phyloP scores from a whole-genome alignment of 2,797 vertebrate genomes.

The Glyptemys insculpta region DNA sequence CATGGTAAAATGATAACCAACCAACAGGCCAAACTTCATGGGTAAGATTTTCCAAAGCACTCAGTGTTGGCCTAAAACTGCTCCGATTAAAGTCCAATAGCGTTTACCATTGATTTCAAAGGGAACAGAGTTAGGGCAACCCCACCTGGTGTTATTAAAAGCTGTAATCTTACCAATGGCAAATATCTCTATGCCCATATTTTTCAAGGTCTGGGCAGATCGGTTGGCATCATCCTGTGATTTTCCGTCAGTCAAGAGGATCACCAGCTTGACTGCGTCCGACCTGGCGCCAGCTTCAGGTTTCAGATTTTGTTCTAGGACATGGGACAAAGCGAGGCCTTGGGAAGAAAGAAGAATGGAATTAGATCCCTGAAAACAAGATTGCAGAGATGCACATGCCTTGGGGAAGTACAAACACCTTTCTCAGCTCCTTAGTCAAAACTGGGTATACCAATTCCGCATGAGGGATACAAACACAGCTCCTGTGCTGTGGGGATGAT shows the following conservation, averaged over 20 bases:
- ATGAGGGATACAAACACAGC: not conserved
- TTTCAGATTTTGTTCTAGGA: constrained; percentile 91
- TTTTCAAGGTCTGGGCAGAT: constrained; percentile 87
- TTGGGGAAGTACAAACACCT: not conserved
- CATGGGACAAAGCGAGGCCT: constrained; percentile 93
- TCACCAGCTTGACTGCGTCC: constrained; percentile 83
- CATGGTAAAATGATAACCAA: not conserved
- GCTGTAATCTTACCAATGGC: constrained; percentile 88
- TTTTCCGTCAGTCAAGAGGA: constrained; percentile 95
- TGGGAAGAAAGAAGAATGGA: not conserved
- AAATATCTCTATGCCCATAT: constrained; percentile 90
- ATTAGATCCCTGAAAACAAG: not conserved
- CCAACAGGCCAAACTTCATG: not conserved
- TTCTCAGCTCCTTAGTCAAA: not conserved
- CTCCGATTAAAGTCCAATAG: not conserved
- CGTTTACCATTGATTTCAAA: not conserved
- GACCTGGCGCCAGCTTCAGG: constrained; percentile 83
- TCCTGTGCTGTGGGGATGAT: not conserved
- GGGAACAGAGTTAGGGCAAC: not conserved
- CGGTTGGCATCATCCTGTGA: constrained; percentile 92
- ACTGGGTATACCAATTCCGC: not conserved
- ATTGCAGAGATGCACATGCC: not conserved
- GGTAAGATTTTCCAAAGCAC: not conserved
- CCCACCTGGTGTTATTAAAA: accelerated
- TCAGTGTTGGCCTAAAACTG: not conserved